phyloP scores from a whole-genome alignment of 2,797 vertebrate species.

The Eospalax fontanierii region DNA sequence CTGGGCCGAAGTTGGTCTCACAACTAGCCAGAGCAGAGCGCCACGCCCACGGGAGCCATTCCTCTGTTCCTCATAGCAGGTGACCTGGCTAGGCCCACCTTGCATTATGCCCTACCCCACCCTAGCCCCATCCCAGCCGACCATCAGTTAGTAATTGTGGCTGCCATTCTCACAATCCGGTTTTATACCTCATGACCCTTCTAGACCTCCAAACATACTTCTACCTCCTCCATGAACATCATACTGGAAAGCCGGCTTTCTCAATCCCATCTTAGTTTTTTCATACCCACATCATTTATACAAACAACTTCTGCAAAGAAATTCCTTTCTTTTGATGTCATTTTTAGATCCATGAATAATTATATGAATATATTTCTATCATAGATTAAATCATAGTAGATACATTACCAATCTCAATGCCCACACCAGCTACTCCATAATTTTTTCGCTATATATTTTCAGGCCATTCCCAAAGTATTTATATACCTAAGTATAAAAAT shows the following conservation, averaged over 20 bases:
- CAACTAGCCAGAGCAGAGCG: too few species aligned
- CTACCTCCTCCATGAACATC: not conserved
- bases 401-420: not conserved
- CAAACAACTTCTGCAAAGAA: not conserved
- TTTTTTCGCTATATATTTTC: not conserved
- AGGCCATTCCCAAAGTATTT: not conserved
- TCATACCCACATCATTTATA: not conserved
- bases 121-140: too few species aligned
- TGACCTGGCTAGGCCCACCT: too few species aligned
- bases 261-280: not conserved
- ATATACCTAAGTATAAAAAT: not conserved
- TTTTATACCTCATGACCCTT: not conserved
- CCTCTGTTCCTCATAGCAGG: too few species aligned
- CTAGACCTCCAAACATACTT: not conserved
- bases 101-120: fast-evolving
- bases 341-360: not conserved
- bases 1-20: too few species aligned
- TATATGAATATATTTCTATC: not conserved
- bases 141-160: not conserved
- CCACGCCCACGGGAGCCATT: too few species aligned
- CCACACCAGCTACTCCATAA: not conserved
- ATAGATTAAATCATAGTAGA: conserved; percentile 1
- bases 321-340: conserved; percentile 44
- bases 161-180: conserved; percentile 36
- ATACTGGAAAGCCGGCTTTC: not conserved